Conservation (phyloP, 2,797 vertebrate genomes). For the Eremophila alpestris region DNA sequence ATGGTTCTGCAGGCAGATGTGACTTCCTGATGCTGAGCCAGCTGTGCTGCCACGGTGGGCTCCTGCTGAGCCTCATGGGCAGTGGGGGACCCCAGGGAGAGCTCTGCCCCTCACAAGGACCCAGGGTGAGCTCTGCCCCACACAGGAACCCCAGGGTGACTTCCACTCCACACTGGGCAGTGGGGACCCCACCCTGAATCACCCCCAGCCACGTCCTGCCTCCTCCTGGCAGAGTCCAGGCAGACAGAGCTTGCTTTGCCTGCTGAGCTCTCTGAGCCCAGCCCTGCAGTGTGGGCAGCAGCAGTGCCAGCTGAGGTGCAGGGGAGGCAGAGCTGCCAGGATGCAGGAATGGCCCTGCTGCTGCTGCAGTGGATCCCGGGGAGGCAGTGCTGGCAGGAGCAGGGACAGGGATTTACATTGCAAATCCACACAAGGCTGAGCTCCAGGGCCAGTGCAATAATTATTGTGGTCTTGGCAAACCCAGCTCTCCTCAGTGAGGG, state of each 20-base stretch:
- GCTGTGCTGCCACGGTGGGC: not conserved
- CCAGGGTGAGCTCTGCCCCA: not conserved
- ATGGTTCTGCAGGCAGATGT: not conserved
- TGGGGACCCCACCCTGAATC: not conserved
- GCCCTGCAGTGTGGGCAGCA: not conserved
- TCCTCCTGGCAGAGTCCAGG: not conserved
- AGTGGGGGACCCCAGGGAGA: not conserved
- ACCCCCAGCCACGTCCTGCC: not conserved
- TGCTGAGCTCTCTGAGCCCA: not conserved
- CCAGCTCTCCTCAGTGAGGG: not conserved
- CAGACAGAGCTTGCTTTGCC: not conserved
- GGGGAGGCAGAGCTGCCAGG: not conserved
- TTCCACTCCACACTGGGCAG: rapidly evolving
- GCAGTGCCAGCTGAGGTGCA: not conserved
- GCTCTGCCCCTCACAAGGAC: not conserved
- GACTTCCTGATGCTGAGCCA: not conserved
- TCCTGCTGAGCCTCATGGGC: not conserved
- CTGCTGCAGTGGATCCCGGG: not conserved
- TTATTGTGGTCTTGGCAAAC: not conserved
- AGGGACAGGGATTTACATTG: not conserved
- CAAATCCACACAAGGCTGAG: not conserved
- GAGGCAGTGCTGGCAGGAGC: not conserved
- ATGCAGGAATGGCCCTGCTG: not conserved
- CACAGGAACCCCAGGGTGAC: no score
- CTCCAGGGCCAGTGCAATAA: not conserved